Conservation (phyloP, 2,797 vertebrate genomes). For the Monodelphis domestica region DNA sequence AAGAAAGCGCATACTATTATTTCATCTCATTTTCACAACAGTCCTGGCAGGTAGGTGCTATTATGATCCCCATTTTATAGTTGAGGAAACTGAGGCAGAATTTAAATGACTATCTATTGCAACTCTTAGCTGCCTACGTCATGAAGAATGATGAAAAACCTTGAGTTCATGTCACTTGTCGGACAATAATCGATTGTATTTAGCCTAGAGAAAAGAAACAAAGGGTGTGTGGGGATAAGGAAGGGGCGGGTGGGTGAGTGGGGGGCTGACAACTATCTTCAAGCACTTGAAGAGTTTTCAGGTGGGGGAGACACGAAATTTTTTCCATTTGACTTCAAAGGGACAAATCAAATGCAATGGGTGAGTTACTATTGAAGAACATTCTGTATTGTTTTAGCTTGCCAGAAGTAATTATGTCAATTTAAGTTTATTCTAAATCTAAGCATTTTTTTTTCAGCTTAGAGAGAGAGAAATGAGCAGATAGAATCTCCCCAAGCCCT, state of each 20-base stretch:
- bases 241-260: too few relatives aligned
- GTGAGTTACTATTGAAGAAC: not conserved
- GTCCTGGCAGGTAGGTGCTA: not conserved
- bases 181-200: too few relatives aligned
- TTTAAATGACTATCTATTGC: not conserved
- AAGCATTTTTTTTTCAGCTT: not conserved
- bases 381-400: not conserved
- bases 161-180: too few relatives aligned
- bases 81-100: not conserved
- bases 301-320: too few relatives aligned
- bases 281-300: too few relatives aligned
- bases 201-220: too few relatives aligned
- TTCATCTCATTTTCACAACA: not conserved
- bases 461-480: not conserved
- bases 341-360: not conserved
- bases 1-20: not conserved
- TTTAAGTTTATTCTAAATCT: not conserved
- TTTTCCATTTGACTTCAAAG: not conserved
- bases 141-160: too few relatives aligned
- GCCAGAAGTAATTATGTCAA: not conserved
- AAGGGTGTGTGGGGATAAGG: too few relatives aligned
- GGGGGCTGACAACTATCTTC: too few relatives aligned
- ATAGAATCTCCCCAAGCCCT: not conserved
- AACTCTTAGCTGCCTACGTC: too few relatives aligned
- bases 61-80: not conserved